Evolutionary conservation across 2,888 invertebrate genomes (phyloP), one percentile per base, ranked within the genome.

Genomic region (Synanthedon andrenaeformis): DNA sequence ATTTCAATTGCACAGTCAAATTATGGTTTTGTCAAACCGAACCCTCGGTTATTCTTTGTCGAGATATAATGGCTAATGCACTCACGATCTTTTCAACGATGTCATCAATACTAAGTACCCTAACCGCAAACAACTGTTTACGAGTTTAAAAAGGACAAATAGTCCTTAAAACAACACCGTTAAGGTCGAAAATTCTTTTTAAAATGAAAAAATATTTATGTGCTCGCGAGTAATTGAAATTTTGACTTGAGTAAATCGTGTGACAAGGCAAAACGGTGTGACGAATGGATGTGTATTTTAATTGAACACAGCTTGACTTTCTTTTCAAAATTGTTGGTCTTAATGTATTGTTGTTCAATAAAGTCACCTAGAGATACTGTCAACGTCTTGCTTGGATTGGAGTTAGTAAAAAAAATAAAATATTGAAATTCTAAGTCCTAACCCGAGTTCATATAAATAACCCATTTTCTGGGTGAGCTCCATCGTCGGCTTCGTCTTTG

Each of bases 81-180:
- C 82, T 85, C 84, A 79, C 82, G 81, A 79, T 79, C 80, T 74
- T 83, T 83, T 82, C 82, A 85, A 78, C 83, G 74, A 71, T 80
- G 79, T 80, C 79, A 85, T 82, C 77, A 72, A 71, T 78, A 80
- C 83, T 83, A 82, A 83, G 84, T 84, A 84, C 84, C 73, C 61
- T 51, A 62, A 59, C 52, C 48, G 56, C 65, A 61, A 61, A 59
- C 17, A 49, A 58, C 8, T 6, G 28, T 28, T n/a, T 51, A 41
- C 51, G 13, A 2, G 11, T 28, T 12, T 19, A 2, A 49, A 49
- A 6, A n/a, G 35, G 2, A 41, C 23, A 12, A 19, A 51, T 6
- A 6, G 5, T 3, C 8, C 12, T 41, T 51, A 49, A 51, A 28
- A 41, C 2, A 1, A 35, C 1, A 1, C 2, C 0, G 12, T 51